Evolutionary conservation across 2,113 vertebrate species (phyloP), one percentile per base, ranked within the genome.

Genomic region (Mustela nigripes): DNA sequence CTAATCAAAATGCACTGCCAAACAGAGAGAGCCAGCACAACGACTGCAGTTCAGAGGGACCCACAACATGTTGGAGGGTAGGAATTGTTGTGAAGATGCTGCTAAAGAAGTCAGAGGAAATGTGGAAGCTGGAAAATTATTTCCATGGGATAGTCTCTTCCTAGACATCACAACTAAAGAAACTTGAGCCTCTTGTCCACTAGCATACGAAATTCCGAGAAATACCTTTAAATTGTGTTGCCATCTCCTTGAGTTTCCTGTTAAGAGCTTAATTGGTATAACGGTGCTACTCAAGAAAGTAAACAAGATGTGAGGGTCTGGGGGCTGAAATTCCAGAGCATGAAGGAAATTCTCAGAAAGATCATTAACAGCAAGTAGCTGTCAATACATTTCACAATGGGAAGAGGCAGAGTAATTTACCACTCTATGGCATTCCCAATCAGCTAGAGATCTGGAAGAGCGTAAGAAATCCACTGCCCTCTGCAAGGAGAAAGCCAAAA

Each of bases 261-360:
- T 93, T 63, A 90, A 96, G 84, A 78, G 53, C 15, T 95, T 87
- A 81, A 65, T 95, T 58, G 62, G 26, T 94, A 24, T 78, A 24
- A 85, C 21, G 50, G 48, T 73, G n/a, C 33, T 83, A 67, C 36
- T 65, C 78, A 84, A 74, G 53, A 82, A 83, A 89, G 80, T 88
- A 81, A 93, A 56, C 19, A 87, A 97, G 84, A 83, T 83, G 73
- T 94, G 48, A 96, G 69, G 2, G 24, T 16, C 67, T 94, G 28
- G 33, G 9, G 56, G n/a, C 48, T 79, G 33, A 94, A 89, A 95
- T 95, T 92, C 89, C 33, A 91, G 22, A 91, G 12, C 48, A 82
- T 65, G 39, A 89, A 91, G 60, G 48, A 96, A 95, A 84, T 95
- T 97, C 91, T 97, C 71, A 94, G 60, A 89, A 78, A 81, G 15